Evolutionary conservation across 2,888 invertebrate species (phyloP), one percentile per base, ranked within the genome.

Genomic region (Sacculina carcini): DNA sequence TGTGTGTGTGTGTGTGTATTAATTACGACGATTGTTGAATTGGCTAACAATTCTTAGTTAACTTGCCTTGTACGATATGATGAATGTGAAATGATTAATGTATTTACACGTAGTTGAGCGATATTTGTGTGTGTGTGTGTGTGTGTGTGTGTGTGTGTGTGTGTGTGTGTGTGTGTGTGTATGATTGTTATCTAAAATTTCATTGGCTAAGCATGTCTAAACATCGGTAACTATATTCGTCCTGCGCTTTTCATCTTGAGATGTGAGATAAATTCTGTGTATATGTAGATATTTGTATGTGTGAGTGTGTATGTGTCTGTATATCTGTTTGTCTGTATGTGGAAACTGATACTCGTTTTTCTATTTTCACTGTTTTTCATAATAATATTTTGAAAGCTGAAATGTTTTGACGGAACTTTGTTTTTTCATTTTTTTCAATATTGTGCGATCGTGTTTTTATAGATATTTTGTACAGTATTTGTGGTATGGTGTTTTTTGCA

Each of bases 311-410:
- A 48, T 21, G 31, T 48, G 32, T 28, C 14, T 48, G 31, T 29
- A 48, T 28, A 48, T 48, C n/a, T 48, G n/a, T 28, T 29, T 48
- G 31, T 48, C n/a, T n/a, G n/a, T n/a, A n/a, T n/a, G n/a, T n/a
- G n/a, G n/a, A n/a, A n/a, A n/a, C n/a, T n/a, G n/a, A n/a, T n/a
- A n/a, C n/a, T n/a, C n/a, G n/a, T n/a, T n/a, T n/a, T n/a, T n/a
- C n/a, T n/a, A n/a, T n/a, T n/a, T n/a, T n/a, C n/a, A n/a, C n/a
- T n/a, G n/a, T n/a, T n/a, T n/a, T n/a, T n/a, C n/a, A n/a, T n/a
- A n/a, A n/a, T n/a, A n/a, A n/a, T n/a, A n/a, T n/a, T n/a, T n/a
- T n/a, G n/a, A n/a, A n/a, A n/a, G n/a, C n/a, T n/a, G n/a, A n/a
- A n/a, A n/a, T n/a, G n/a, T n/a, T n/a, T n/a, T n/a, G n/a, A n/a